Conservation (phyloP, 2,797 vertebrate genomes). For the Natrix natrix region DNA sequence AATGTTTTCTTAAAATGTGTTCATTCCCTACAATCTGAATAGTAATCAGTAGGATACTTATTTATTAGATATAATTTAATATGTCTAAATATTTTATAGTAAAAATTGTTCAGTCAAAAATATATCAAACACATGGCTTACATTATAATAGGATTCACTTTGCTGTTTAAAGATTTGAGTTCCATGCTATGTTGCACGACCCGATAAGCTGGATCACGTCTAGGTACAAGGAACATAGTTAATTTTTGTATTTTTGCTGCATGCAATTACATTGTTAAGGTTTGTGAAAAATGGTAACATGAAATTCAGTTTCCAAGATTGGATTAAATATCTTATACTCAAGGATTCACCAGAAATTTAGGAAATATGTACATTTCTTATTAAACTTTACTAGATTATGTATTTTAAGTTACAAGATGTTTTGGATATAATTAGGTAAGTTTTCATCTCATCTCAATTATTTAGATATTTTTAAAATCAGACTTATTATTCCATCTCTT, state of each 20-base stretch:
- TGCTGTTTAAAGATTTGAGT: not conserved
- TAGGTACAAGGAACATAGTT: not conserved
- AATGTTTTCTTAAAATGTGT: conserved; percentile 56
- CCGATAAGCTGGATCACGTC: not conserved
- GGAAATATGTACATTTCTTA: not conserved
- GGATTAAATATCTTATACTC: not conserved
- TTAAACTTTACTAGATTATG: not conserved
- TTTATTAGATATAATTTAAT: not conserved
- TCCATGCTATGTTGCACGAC: not conserved
- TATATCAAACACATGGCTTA: not conserved
- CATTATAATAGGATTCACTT: not conserved
- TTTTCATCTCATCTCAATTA: not conserved
- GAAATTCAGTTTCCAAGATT: conserved; percentile 28
- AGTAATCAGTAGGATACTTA: not conserved
- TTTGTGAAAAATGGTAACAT: not conserved
- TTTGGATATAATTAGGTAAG: not conserved
- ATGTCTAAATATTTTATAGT: not conserved
- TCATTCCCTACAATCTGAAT: conserved; percentile 51
- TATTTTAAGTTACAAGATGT: not conserved
- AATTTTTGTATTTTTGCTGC: not conserved
- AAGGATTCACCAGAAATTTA: conserved; percentile 14
- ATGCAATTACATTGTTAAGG: conserved; percentile 3
- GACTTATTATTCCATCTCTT: not conserved
- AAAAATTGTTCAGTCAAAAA: not conserved
- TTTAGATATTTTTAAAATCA: not conserved